These are phyloP conservation scores for Phainopepla nitens DNA, from an alignment of 2,113 vertebrate genomes.

Conservation along the genomic window DNA sequence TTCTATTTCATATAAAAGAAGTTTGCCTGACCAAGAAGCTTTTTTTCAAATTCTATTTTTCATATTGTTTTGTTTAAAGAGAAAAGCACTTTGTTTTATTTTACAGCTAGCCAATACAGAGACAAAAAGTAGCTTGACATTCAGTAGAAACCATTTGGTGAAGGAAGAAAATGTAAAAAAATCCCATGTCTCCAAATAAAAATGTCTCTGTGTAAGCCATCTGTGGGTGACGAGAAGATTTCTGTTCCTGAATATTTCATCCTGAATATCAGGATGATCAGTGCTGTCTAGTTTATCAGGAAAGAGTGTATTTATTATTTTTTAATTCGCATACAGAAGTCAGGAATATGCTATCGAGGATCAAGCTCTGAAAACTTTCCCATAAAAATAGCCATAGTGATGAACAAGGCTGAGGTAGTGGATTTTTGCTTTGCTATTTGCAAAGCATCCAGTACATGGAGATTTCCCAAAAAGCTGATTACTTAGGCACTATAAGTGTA, in stretches of 20 bases:
- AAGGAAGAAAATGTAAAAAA: background rate
- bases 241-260: background rate
- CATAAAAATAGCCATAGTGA: background rate
- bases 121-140: background rate
- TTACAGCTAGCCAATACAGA: background rate
- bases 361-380: background rate
- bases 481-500: background rate
- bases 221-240: background rate
- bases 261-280: background rate
- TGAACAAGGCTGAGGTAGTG: background rate
- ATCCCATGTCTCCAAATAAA: background rate
- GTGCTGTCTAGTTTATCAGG: background rate
- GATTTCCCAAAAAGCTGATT: background rate
- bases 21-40: background rate
- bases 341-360: background rate
- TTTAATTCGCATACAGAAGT: background rate
- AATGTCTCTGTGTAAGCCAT: background rate
- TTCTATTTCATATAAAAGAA: background rate
- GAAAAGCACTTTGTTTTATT: background rate
- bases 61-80: background rate
- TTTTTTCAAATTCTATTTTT: background rate
- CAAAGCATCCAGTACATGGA: background rate
- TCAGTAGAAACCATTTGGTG: background rate
- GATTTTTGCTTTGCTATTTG: background rate
- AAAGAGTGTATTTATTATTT: background rate